Percentiles rank a stretch among this genome's conserved stretches.
Conservation (phyloP, 2,888 invertebrate species). For the Pyrrhia umbra region DNA sequence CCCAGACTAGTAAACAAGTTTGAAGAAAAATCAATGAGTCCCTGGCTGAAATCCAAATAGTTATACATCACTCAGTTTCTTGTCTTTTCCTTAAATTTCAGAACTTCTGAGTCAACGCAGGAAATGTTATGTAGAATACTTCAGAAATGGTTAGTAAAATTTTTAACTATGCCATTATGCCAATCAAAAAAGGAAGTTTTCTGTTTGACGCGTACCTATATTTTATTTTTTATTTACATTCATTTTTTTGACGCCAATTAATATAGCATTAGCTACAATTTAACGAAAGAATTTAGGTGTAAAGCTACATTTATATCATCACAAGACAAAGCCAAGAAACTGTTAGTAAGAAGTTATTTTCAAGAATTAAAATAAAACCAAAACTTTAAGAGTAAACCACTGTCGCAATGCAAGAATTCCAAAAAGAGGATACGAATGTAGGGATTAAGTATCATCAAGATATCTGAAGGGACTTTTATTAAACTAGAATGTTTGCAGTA, state of each 20-base stretch:
- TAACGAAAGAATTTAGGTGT: too few relatives aligned
- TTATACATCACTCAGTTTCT: slow-evolving; percentile 48
- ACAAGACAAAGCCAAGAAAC: slow-evolving; percentile 27
- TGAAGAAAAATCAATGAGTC: slow-evolving; percentile 72
- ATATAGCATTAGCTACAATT: too few relatives aligned
- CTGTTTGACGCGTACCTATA: too few relatives aligned
- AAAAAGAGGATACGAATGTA: slow-evolving; percentile 39
- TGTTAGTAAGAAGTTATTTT: slow-evolving; percentile 39
- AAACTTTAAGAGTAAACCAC: slow-evolving; percentile 50
- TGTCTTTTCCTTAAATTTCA: slow-evolving; percentile 20
- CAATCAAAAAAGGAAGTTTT: too few relatives aligned
- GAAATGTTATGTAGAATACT: background rate
- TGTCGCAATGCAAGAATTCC: slow-evolving; percentile 43
- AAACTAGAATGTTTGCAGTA: slow-evolving; percentile 40
- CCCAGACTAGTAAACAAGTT: slow-evolving; percentile 69
- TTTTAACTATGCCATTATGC: too few relatives aligned
- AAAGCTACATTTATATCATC: background rate
- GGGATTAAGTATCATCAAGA: slow-evolving; percentile 55
- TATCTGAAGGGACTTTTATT: slow-evolving; percentile 47
- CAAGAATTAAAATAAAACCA: slow-evolving; percentile 45
- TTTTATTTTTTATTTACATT: too few relatives aligned
- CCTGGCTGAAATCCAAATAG: slow-evolving; percentile 72
- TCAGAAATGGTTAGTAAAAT: background rate
- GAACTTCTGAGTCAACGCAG: slow-evolving; percentile 1
- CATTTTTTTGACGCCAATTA: too few relatives aligned